Percentiles rank a stretch among this genome's conserved stretches.
Conservation (phyloP, 2,797 vertebrate genomes). For the Coranthus polyacanthus region DNA sequence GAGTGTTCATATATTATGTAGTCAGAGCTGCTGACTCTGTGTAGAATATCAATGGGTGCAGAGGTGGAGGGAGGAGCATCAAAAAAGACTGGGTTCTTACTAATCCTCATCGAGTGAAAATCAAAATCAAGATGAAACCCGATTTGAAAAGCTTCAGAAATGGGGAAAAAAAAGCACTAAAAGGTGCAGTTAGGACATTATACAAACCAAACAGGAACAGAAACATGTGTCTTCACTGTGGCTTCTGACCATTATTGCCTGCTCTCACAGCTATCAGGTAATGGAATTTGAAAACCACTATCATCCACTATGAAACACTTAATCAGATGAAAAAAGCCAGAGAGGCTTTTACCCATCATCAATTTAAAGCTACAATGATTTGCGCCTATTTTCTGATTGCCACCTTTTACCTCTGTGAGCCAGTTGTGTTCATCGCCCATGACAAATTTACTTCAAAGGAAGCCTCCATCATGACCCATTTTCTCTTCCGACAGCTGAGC, state of each 20-base stretch:
- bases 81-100: conserved; percentile 3
- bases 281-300: conserved; percentile 52
- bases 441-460: conserved; percentile 78
- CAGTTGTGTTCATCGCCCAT: conserved; percentile 65
- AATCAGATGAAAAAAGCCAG: conserved; percentile 57
- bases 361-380: conserved; percentile 63
- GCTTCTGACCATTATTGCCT: conserved; percentile 6
- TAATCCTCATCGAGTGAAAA: conserved; percentile 9
- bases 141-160: background rate
- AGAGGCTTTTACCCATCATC: conserved; percentile 69
- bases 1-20: conserved; percentile 59
- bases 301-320: conserved; percentile 54
- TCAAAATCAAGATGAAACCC: background rate
- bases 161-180: conserved; percentile 7
- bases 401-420: conserved; percentile 69
- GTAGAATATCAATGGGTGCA: conserved; percentile 30
- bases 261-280: conserved; percentile 44
- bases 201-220: background rate
- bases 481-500: conserved; percentile 71
- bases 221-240: conserved; percentile 5
- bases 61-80: conserved; percentile 4
- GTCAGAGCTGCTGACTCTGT: conserved; percentile 38
- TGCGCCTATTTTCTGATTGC: conserved; percentile 68
- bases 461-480: conserved; percentile 74
- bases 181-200: background rate